phyloP scores from a whole-genome alignment of 2,797 vertebrate species.

The Tapera naevia region DNA sequence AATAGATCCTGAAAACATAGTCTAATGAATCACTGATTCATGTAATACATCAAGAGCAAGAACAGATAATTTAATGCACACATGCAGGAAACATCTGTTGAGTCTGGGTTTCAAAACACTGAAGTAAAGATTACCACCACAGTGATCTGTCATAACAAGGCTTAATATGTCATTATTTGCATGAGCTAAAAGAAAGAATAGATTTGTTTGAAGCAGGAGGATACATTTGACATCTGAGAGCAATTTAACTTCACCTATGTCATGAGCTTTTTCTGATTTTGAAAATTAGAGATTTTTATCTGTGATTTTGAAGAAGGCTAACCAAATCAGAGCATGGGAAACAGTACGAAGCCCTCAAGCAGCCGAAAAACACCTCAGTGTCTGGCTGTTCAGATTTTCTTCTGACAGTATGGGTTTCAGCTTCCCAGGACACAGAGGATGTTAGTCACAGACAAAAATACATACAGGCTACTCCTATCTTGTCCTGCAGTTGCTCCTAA shows the following conservation, averaged over 20 bases:
- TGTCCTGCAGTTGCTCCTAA: not conserved
- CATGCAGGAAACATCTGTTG: constrained; percentile 49
- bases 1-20: not conserved
- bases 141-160: not conserved
- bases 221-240: not conserved
- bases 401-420: not conserved
- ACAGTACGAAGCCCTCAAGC: not conserved
- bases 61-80: constrained; percentile 19
- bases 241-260: constrained; percentile 32
- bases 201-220: constrained; percentile 8
- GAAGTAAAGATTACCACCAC: not conserved
- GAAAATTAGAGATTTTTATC: not conserved
- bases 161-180: constrained; percentile 24
- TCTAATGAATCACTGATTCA: not conserved
- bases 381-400: not conserved
- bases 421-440: not conserved
- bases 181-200: not conserved
- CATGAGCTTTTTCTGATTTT: not conserved
- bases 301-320: not conserved
- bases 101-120: not conserved
- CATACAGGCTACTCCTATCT: not conserved
- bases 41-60: not conserved
- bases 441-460: not conserved
- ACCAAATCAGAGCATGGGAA: not conserved
- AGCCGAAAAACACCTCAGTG: not conserved